phyloP scores from a whole-genome alignment of 2,797 vertebrate species.

The Urocyon cinereoargenteus region DNA sequence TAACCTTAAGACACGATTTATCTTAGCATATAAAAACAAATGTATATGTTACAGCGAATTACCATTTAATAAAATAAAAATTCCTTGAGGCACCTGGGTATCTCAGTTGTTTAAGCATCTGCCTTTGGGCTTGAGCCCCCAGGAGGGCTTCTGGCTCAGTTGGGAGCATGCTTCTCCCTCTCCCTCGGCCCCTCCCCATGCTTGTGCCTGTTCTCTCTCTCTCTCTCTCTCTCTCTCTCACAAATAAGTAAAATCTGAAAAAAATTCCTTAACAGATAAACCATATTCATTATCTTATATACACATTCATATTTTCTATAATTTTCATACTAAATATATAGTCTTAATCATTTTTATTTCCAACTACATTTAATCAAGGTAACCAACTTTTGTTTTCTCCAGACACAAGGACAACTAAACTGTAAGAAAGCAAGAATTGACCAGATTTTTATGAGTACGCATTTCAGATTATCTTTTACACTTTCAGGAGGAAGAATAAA shows the following conservation, averaged over 20 bases:
- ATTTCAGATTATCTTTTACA: neutral
- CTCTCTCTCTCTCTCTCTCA: no score
- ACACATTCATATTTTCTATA: neutral
- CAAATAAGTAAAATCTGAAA: neutral
- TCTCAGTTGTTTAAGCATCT: no score
- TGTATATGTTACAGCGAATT: neutral
- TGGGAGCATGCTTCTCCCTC: no score
- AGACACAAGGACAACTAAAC: neutral
- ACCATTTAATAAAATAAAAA: neutral
- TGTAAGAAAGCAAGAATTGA: neutral
- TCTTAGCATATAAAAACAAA: conserved; percentile 16
- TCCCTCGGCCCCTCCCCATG: no score
- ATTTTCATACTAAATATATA: neutral
- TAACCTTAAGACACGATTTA: conserved; percentile 39
- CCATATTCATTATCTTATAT: neutral
- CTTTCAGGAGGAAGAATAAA: conserved; percentile 33
- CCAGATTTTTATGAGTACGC: neutral
- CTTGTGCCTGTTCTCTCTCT: no score
- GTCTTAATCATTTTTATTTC: conserved; percentile 41
- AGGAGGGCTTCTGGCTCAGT: no score
- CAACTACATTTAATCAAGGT: neutral
- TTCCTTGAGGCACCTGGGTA: neutral
- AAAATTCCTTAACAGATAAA: neutral
- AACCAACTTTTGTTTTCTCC: conserved; percentile 41
- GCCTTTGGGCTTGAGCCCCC: no score